Evolutionary conservation across 2,888 invertebrate genomes (phyloP).

Genomic region (Halictus ligatus): DNA sequence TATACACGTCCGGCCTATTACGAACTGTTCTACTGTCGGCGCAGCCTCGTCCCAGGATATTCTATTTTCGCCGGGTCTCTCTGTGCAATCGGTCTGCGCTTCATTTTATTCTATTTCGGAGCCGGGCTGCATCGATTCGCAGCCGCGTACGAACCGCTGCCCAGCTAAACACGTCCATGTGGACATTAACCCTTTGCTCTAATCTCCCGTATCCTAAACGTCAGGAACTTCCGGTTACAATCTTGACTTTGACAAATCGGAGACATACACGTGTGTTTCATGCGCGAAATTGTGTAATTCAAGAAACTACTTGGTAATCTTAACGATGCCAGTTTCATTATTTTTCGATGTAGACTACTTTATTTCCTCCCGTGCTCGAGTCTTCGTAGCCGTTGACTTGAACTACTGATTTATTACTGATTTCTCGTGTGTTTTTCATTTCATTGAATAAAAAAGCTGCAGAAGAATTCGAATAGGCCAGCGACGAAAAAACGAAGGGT

Average conservation of each 20-base stretch:
- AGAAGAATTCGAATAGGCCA: background rate
- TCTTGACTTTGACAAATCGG: background rate
- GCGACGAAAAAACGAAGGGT: background rate
- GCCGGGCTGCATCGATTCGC: background rate
- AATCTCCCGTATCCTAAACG: background rate
- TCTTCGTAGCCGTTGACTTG: background rate
- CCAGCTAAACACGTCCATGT: background rate
- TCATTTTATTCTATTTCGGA: slow-evolving; percentile 4
- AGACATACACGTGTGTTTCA: background rate
- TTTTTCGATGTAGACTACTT: background rate
- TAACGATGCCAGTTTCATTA: too few species aligned
- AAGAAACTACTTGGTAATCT: background rate
- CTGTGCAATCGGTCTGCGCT: background rate
- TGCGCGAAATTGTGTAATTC: background rate
- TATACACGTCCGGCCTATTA: background rate
- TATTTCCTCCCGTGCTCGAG: background rate
- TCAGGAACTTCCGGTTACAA: background rate
- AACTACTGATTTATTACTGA: background rate
- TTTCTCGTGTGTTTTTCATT: background rate
- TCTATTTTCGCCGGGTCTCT: slow-evolving; percentile 6
- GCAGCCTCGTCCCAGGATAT: background rate
- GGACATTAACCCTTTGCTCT: background rate
- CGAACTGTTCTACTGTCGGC: background rate
- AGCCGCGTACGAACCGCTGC: background rate
- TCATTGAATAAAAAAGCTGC: background rate